phyloP scores from a whole-genome alignment of 1,140 invertebrate species.

The Zaprionus vittiger region DNA sequence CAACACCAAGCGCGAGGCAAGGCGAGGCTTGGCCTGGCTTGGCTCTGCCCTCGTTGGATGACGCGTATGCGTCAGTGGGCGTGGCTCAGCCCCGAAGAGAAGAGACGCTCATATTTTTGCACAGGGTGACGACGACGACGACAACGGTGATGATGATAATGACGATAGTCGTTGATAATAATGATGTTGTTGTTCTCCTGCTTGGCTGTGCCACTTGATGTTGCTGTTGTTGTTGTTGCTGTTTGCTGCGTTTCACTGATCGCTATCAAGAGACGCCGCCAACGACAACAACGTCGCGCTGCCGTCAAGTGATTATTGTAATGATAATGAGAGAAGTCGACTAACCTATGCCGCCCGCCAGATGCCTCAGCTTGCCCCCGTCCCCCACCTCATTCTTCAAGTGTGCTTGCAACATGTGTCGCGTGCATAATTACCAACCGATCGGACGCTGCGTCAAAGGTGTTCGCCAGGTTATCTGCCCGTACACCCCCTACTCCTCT shows the following conservation, averaged over 20 bases:
- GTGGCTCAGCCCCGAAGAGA: constrained; percentile 32
- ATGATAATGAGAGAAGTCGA: constrained; percentile 73
- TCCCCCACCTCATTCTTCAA: not conserved
- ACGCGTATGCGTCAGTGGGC: constrained; percentile 62
- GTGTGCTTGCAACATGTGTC: constrained; percentile 71
- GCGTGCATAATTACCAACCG: constrained; percentile 72
- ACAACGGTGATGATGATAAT: constrained; percentile 36
- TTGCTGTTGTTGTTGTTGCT: constrained; percentile 2
- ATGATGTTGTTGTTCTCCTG: constrained; percentile 28
- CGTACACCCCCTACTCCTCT: not conserved
- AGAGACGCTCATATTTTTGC: constrained; percentile 42
- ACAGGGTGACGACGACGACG: constrained; percentile 17
- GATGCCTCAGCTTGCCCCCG: not conserved
- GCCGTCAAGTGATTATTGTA: constrained; percentile 74
- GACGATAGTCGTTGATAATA: constrained; percentile 51
- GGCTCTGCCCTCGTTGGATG: constrained; percentile 38
- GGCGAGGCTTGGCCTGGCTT: not conserved
- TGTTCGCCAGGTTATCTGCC: constrained; percentile 40
- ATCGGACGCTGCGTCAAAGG: constrained; percentile 40
- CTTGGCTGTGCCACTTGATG: constrained; percentile 7
- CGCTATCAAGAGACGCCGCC: constrained; percentile 70
- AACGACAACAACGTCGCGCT: constrained; percentile 30
- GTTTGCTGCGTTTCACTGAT: constrained; percentile 48
- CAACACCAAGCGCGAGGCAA: constrained; percentile 18
- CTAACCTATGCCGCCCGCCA: constrained; percentile 51